Base-by-base conservation (phyloP, 2,113 vertebrate species). In the Daphoenositta chrysoptera region DNA sequence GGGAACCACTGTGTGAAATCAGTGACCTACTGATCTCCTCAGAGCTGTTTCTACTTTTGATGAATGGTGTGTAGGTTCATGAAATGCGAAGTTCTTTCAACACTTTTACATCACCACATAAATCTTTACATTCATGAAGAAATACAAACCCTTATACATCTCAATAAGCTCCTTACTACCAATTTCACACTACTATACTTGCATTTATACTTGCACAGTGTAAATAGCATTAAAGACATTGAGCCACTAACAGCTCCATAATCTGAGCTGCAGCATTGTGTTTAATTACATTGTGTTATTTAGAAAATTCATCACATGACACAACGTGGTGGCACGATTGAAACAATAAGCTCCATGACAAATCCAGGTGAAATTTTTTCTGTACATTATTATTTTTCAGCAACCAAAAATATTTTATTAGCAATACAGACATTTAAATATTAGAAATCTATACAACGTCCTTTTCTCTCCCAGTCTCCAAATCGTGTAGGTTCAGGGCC, bases 401-500 rank as follows among this genome's bases (percentile, higher is more conserved):
- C 63, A 89, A 83, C 10, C 27, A 77, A 11, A 60, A 71, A 39
- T 58, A 68, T 42, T 42, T 85, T 51, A 69, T 40, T 78, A 76
- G 37, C 51, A 76, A 61, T 30, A 82, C 7, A 83, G 45, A 93
- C 16, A 47, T 22, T 58, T 78, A 60, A 42, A 81, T 70, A 78
- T 95, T 98, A 99, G 96, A 99, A 99, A 97, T 99, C 99, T 93
- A 99, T 98, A 96, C 99, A 99, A 82, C 99, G 99, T 83, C 99
- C 99, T 97, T 99, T 99, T 93, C 99, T 98, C 94, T 99, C 99
- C 99, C 99, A 99, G 70, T 99, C 99, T 94, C 99, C 99, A 0
- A 99, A 99, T 79, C 99, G 99, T 7, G 99, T 99, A 80, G 99
- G 99, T 97, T 99, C 99, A 22, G 99, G 99, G 78, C 99, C 99